Base-by-base conservation (phyloP, 2,113 vertebrate genomes). In the Anolis sagrei region DNA sequence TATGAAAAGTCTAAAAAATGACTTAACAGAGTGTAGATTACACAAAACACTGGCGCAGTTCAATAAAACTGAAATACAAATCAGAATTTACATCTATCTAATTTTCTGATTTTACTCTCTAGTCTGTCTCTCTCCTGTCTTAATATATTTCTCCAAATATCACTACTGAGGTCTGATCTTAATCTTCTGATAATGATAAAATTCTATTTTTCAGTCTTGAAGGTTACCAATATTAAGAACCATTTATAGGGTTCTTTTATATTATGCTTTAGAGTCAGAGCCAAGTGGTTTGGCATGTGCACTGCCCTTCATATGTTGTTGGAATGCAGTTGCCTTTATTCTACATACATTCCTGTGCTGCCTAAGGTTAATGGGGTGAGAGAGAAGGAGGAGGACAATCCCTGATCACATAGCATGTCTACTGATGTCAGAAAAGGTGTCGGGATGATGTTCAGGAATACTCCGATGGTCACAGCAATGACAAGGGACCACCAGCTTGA, bases 1-100 rank as follows among this genome's bases (percentile, higher is more conserved):
- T 64, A 74, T 75, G 78, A 81, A 80, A 80, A 75, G 78, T 74
- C 75, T 44, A 74, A 81, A 81, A 74, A 86, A 81, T 86, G 78
- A 58, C 36, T 80, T 62, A 74, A 51, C 10, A n/a, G 39, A 21
- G 39, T 81, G 18, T 86, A 75, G 58, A 86, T 81, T 64, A 21
- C 44, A 81, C 32, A 75, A 80, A 83, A 66, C 72, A 83, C n/a
- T 25, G 58, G n/a, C n/a, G 18, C 9, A 29, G 64, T 83, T 75
- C 82, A 76, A 83, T 83, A 75, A 83, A 80, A 49, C 54, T 49
- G 34, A n/a, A 64, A 32, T 72, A 64, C 61, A 64, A 73, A 81
- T 75, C 78, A 81, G 39, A 75, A 86, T 44, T 74, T 64, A 81
- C 75, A 80, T 86, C 78, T 66, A 39, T 74, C 70, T 54, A 1